Evolutionary conservation across 1,140 invertebrate genomes (phyloP), one percentile per base, ranked within the genome.

Genomic region (Conus betulinus): DNA sequence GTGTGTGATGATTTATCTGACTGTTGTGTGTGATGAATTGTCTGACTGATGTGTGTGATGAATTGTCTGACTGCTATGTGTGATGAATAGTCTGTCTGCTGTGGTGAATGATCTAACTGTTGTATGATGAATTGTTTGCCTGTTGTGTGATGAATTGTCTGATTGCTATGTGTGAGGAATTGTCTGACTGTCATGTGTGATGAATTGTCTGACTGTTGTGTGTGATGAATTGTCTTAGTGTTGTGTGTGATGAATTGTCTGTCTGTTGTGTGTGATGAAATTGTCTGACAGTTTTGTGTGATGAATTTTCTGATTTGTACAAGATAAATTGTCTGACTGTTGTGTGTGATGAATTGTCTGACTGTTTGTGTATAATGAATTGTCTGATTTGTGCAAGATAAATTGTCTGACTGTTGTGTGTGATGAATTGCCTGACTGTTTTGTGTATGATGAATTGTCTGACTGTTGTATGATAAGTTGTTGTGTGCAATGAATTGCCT

Each of bases 261-360:
- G 57, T 2, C 8, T 60, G 57, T 60, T 15, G 67, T 74, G 67
- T 74, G 67, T 74, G 67, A n/a, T 71, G 17, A 20, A 20, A 17
- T 11, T 71, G 76, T 78, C 5, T 78, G 76, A 10, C 2, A 51
- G 76, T 78, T 11, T 3, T 74, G 76, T 78, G 76, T 78, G 76
- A 17, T 5, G 39, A 39, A 39, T n/a, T 39, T 7, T 78, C 25
- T 78, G 76, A 39, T n/a, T n/a, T n/a, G n/a, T n/a, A n/a, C n/a
- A n/a, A n/a, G n/a, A n/a, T n/a, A n/a, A n/a, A n/a, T n/a, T 39
- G 76, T 78, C 25, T 78, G 76, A 39, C 11, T 78, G 76, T 78
- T 78, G 76, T 78, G 76, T 78, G 25, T 78, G 76, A 7, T 11
- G 10, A 7, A 7, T 11, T 78, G 76, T 78, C 25, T 39, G 76